Evolutionary conservation across 2,888 invertebrate genomes (phyloP), one percentile per base, ranked within the genome.

Genomic region (Rhogogaster chlorosoma): DNA sequence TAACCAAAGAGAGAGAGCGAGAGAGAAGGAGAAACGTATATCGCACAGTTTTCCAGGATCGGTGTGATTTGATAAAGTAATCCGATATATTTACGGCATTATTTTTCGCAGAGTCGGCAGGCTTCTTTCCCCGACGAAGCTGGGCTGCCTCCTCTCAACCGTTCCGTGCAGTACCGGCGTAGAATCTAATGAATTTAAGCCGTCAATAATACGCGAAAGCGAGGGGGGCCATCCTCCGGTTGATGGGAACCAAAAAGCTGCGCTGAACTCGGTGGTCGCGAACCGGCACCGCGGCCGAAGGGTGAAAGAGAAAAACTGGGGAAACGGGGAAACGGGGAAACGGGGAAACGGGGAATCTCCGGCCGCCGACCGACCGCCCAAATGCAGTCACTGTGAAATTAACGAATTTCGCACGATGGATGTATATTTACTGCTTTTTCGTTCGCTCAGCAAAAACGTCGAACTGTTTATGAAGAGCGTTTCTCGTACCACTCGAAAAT

Each of bases 401-500:
- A 91, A 91, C 90, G 89, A 90, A 91, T 91, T 91, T 91, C 90
- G 89, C 87, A 88, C 88, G 87, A 90, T 89, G 87, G 89, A 88
- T 83, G 83, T 87, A 88, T 89, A 89, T 91, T 89, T 90, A 89
- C 88, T 86, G 87, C 71, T 80, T 80, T 80, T 80, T 78, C 36
- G 61, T 61, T 61, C 18, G 78, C 57, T 80, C 78, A 80, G 78
- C 78, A 36, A 80, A 80, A 80, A 80, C 38, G 78, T 80, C 78
- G 78, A 80, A 80, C 78, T 80, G 78, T 80, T 80, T 80, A 80
- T 80, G 78, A 80, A 80, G 78, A 80, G 78, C 78, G 78, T 61
- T 80, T 61, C 57, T 36, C 57, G 22, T 80, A 36, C 29, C 78
- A 22, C 36, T 22, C 15, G 22, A 38, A 45, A 36, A 38, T 29